Evolutionary conservation across 2,888 invertebrate genomes (phyloP).

Genomic region (Corbicula japonica): DNA sequence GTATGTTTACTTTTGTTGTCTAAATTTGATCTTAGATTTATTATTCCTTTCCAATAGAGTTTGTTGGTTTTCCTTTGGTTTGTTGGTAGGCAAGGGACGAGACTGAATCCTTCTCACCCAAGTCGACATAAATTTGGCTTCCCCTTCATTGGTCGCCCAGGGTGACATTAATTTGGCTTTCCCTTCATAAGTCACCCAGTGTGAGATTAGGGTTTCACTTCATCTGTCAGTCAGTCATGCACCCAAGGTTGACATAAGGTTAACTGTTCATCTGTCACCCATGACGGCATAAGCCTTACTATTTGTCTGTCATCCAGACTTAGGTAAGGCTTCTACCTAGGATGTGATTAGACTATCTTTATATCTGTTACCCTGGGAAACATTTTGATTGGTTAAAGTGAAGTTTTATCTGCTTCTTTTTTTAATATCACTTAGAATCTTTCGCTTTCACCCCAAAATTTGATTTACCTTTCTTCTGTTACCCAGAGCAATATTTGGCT

Average conservation of each 20-base stretch:
- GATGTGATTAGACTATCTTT: no score
- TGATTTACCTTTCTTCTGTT: neutral
- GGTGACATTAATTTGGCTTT: neutral
- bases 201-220: no score
- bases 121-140: neutral
- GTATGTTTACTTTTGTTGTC: constrained; percentile 3
- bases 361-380: no score
- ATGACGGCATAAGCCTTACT: no score
- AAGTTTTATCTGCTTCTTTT: neutral
- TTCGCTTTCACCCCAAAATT: neutral
- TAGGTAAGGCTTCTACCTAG: no score
- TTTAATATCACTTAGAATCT: neutral
- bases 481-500: neutral
- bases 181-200: neutral
- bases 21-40: neutral
- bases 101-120: neutral
- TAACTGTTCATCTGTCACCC: no score
- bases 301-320: no score
- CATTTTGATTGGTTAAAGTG: no score
- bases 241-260: no score
- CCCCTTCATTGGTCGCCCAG: neutral
- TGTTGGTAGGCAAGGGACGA: no score
- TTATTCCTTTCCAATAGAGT: neutral
- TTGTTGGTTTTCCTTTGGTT: neutral
- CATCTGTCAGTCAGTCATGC: no score